Conservation (phyloP, 2,888 invertebrate species). For the Sialis lutaria region DNA sequence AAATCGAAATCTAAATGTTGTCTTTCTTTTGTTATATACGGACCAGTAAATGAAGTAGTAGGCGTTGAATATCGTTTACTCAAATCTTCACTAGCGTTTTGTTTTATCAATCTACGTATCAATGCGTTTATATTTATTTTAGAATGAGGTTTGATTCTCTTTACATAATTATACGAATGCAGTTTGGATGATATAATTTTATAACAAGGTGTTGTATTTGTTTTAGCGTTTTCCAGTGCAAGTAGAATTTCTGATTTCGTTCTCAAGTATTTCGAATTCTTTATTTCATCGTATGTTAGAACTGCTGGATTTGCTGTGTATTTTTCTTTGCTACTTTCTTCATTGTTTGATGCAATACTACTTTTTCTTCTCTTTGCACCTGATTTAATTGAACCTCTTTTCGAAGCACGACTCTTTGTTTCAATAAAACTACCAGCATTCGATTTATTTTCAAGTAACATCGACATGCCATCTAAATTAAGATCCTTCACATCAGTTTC, state of each 20-base stretch:
- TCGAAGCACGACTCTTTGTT: too few relatives aligned
- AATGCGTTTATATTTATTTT: neutral
- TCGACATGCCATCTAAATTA: neutral
- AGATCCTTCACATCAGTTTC: neutral
- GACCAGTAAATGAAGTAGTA: neutral
- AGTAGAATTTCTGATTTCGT: neutral
- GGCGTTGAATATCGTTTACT: neutral
- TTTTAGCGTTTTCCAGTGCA: neutral
- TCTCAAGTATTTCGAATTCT: neutral
- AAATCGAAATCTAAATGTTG: conserved; percentile 10
- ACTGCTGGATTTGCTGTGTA: too few relatives aligned
- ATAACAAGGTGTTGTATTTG: neutral
- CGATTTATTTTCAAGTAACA: too few relatives aligned
- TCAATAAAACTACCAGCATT: too few relatives aligned
- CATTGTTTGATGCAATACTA: too few relatives aligned
- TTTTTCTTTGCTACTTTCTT: too few relatives aligned
- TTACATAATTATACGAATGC: conserved; percentile 4
- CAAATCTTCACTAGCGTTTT: neutral
- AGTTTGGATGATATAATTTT: conserved; percentile 2
- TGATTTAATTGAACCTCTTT: too few relatives aligned
- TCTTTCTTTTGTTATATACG: neutral
- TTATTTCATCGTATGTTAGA: neutral
- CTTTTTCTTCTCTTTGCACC: too few relatives aligned
- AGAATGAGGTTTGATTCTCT: conserved; percentile 3
- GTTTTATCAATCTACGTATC: neutral